These are phyloP conservation scores for Trogon surrucura DNA, from an alignment of 2,113 vertebrate species.

Conservation along the genomic window DNA sequence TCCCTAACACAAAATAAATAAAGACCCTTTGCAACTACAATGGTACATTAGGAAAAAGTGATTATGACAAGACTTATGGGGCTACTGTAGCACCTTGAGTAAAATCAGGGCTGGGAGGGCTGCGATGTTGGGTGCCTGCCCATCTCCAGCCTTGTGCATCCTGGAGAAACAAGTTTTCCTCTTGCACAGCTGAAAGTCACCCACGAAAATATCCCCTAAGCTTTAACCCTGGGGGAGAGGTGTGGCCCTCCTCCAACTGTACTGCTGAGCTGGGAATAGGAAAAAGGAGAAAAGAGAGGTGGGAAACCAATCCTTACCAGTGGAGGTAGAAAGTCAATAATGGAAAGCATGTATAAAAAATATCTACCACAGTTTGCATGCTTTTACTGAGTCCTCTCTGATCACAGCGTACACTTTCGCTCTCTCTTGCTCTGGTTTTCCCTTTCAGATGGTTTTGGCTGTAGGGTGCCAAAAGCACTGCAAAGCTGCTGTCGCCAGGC, in stretches of 20 bases:
- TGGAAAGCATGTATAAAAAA: fast-evolving
- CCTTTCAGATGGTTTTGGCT: background rate
- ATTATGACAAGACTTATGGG: background rate
- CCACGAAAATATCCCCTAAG: background rate
- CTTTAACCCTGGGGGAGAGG: background rate
- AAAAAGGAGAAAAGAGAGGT: background rate
- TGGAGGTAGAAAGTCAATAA: background rate
- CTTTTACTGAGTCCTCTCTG: background rate
- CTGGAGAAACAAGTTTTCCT: background rate
- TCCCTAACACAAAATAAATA: background rate
- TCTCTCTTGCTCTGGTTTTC: background rate
- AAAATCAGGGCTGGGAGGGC: background rate
- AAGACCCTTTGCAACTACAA: background rate
- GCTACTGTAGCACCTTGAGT: background rate
- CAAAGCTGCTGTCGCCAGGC: background rate
- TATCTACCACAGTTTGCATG: background rate
- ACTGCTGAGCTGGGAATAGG: background rate
- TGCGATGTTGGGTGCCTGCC: fast-evolving
- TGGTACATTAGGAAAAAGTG: background rate
- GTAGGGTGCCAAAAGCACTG: background rate
- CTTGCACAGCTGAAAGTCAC: background rate
- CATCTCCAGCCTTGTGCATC: background rate
- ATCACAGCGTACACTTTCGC: background rate
- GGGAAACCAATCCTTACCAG: background rate
- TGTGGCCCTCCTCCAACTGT: background rate